phyloP scores from a whole-genome alignment of 1,140 invertebrate genomes.

The Drosophila kanapiae region DNA sequence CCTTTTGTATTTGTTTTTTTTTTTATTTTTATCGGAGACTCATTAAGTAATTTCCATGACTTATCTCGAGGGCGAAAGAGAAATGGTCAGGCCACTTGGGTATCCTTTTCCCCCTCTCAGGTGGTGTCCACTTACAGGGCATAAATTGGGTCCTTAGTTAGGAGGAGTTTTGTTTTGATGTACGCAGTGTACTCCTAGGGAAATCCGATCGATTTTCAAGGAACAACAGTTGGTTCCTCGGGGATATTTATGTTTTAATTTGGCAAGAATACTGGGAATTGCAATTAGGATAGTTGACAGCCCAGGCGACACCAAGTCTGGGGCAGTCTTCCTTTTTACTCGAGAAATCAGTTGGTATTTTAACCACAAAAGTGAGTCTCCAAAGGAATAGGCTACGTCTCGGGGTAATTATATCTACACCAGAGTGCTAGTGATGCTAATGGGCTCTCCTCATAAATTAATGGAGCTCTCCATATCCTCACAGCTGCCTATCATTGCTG shows the following conservation, averaged over 20 bases:
- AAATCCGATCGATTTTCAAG: constrained; percentile 64
- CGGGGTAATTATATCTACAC: constrained; percentile 3
- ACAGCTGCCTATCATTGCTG: constrained; percentile 46
- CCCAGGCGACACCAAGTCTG: constrained; percentile 61
- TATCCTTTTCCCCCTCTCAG: constrained; percentile 50
- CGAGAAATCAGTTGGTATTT: not conserved
- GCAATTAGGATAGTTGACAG: constrained; percentile 21
- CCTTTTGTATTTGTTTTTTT: constrained; percentile 38
- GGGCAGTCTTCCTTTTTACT: not conserved
- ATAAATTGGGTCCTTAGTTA: constrained; percentile 43
- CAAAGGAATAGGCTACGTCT: not conserved
- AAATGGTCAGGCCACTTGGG: constrained; percentile 58
- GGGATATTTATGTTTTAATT: constrained; percentile 55
- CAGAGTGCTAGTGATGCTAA: constrained; percentile 56
- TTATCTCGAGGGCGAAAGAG: constrained; percentile 55
- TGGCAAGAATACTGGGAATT: constrained; percentile 53
- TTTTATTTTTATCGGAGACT: constrained; percentile 57
- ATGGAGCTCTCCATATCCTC: constrained; percentile 5
- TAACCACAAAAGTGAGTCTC: constrained; percentile 4
- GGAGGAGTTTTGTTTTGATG: constrained; percentile 74
- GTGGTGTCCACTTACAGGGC: constrained; percentile 75
- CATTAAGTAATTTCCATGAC: constrained; percentile 79
- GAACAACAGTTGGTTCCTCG: constrained; percentile 62
- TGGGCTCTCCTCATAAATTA: constrained; percentile 33
- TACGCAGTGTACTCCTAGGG: constrained; percentile 37